phyloP scores from a whole-genome alignment of 2,888 invertebrate species.

The Cryptophagus acutangulus region DNA sequence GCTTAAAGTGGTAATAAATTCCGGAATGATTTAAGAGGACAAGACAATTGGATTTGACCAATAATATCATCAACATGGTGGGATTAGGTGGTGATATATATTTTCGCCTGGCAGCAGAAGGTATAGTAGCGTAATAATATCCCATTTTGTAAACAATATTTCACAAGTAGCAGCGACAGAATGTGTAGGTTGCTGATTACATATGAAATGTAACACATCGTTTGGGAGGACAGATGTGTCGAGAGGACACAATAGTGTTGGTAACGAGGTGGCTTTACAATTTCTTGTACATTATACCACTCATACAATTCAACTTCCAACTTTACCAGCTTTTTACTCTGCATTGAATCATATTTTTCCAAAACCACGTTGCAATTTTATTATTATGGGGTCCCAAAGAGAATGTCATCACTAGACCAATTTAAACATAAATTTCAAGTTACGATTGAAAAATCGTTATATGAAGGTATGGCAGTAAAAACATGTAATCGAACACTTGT shows the following conservation, averaged over 20 bases:
- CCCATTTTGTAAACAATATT: conserved; percentile 5
- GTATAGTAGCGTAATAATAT: conserved; percentile 6
- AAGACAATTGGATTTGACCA: conserved; percentile 4
- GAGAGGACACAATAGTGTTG: conserved; percentile 31
- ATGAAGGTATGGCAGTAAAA: too few species aligned
- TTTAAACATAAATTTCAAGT: too few species aligned
- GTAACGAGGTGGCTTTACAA: conserved; percentile 37
- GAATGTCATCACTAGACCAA: too few species aligned
- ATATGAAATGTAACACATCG: conserved; percentile 22
- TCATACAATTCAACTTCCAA: conserved; percentile 13
- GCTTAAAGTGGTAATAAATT: too few species aligned
- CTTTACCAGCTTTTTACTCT: too few species aligned
- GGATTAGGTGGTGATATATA: neutral
- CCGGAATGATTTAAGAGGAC: too few species aligned
- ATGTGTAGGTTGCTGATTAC: conserved; percentile 26
- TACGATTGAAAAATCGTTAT: too few species aligned
- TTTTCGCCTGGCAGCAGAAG: neutral
- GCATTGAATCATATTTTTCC: neutral
- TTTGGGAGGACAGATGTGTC: conserved; percentile 39
- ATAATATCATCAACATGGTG: conserved; percentile 6
- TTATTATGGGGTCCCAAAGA: too few species aligned
- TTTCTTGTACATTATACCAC: too few species aligned
- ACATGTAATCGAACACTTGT: conserved; percentile 31
- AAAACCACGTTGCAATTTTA: too few species aligned
- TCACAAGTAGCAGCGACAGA: conserved; percentile 7